A percentile compares a stretch with the other conserved stretches of the same genome.
phyloP scores from a whole-genome alignment of 2,797 vertebrate genomes.

The Catharus ustulatus region DNA sequence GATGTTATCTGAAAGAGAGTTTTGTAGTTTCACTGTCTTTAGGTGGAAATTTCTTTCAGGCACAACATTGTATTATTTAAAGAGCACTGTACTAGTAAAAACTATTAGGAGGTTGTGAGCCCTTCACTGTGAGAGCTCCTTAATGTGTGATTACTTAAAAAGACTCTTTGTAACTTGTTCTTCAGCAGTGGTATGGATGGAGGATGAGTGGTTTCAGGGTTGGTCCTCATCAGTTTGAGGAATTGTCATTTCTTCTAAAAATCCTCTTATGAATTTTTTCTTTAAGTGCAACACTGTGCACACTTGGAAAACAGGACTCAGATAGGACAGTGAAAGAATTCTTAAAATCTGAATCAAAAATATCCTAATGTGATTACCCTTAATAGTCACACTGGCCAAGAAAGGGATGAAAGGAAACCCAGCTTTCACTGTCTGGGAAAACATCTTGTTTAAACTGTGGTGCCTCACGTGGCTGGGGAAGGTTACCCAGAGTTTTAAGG shows the following conservation, averaged over 20 bases:
- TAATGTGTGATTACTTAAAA: not conserved
- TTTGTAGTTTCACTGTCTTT: not conserved
- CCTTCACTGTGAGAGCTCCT: not conserved
- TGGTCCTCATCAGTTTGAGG: not conserved
- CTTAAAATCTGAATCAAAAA: not conserved
- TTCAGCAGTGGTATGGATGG: not conserved
- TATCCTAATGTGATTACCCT: not conserved
- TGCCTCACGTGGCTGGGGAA: not conserved
- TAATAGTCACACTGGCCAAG: not conserved
- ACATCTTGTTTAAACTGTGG: not conserved
- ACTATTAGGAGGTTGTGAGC: not conserved
- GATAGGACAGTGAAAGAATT: not conserved
- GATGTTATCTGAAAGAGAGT: not conserved
- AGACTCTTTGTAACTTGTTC: not conserved
- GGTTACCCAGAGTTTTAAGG: not conserved
- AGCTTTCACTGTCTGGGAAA: not conserved
- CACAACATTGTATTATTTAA: not conserved
- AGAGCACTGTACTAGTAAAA: not conserved
- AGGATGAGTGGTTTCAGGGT: not conserved
- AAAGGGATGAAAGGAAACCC: not conserved
- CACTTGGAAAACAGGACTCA: not conserved
- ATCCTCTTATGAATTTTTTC: rapidly evolving
- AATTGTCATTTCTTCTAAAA: not conserved
- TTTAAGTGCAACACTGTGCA: not conserved
- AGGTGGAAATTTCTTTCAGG: not conserved